A percentile compares a stretch with the other conserved stretches of the same genome.
phyloP scores from a whole-genome alignment of 2,113 vertebrate species.

The Rattus rattus region DNA sequence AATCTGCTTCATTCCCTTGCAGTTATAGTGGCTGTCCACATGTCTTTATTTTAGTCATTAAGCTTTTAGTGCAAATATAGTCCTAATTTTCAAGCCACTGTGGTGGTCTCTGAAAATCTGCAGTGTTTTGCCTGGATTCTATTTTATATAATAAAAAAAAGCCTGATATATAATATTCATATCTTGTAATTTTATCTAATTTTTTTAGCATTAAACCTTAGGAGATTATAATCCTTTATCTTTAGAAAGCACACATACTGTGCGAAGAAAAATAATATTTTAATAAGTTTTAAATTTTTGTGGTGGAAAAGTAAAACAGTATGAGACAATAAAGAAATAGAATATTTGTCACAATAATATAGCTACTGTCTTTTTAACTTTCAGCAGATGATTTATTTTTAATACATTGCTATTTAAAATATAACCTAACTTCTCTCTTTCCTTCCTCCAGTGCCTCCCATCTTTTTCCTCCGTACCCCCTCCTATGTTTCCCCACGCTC shows the following conservation, averaged over 20 bases:
- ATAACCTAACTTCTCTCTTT: background rate
- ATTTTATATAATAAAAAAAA: background rate
- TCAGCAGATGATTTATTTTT: background rate
- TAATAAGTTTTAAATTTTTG: background rate
- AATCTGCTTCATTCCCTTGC: background rate
- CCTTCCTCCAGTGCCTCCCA: background rate
- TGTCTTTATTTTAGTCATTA: slow-evolving; percentile 17
- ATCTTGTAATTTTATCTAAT: background rate
- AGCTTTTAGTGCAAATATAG: background rate
- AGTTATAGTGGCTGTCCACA: background rate
- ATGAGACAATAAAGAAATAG: slow-evolving; percentile 12
- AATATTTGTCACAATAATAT: background rate
- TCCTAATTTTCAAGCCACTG: background rate
- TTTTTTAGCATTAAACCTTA: slow-evolving; percentile 33
- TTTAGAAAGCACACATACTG: background rate
- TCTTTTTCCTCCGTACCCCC: background rate
- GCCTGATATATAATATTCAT: background rate
- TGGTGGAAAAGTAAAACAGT: background rate
- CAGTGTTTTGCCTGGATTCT: background rate
- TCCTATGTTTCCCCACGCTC: background rate
- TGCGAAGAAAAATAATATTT: background rate
- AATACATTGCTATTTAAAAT: background rate
- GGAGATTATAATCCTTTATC: background rate
- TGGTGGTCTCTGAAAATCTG: slow-evolving; percentile 11
- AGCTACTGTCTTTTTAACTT: background rate